phyloP scores from a whole-genome alignment of 2,797 vertebrate genomes.

The Synaphobranchus kaupii region DNA sequence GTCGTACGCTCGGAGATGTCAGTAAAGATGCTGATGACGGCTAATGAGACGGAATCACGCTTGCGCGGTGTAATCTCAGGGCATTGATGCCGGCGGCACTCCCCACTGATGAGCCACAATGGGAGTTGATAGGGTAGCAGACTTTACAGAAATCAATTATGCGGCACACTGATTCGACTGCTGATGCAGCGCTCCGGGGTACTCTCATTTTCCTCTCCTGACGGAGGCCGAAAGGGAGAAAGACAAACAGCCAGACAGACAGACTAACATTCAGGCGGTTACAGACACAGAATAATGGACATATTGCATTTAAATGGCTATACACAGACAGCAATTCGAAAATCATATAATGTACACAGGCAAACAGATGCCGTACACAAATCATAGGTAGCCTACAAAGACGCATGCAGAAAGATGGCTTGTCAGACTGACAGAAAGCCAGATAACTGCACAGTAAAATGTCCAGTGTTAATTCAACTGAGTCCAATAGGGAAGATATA shows the following conservation, averaged over 20 bases:
- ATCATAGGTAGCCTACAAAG: neutral
- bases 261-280: neutral
- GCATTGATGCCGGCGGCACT: constrained; percentile 37
- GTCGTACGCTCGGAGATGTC: neutral
- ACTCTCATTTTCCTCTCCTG: neutral
- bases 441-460: neutral
- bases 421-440: neutral
- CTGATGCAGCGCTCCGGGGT: constrained; percentile 4
- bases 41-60: constrained; percentile 28
- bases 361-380: neutral
- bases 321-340: neutral
- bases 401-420: neutral
- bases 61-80: constrained; percentile 20
- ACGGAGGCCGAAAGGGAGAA: neutral
- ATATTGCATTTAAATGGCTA: neutral
- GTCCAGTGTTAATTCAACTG: no score
- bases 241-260: neutral
- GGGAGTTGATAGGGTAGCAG: constrained; percentile 36
- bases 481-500: no score
- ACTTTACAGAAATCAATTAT: constrained; percentile 36
- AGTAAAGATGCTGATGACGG: constrained; percentile 18
- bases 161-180: constrained; percentile 21
- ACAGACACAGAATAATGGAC: neutral
- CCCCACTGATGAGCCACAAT: constrained; percentile 27
- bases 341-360: neutral